Evolutionary conservation across 92 coral and sea anemone genomes (phyloP).

Genomic region (Pocillopora meandrina): DNA sequence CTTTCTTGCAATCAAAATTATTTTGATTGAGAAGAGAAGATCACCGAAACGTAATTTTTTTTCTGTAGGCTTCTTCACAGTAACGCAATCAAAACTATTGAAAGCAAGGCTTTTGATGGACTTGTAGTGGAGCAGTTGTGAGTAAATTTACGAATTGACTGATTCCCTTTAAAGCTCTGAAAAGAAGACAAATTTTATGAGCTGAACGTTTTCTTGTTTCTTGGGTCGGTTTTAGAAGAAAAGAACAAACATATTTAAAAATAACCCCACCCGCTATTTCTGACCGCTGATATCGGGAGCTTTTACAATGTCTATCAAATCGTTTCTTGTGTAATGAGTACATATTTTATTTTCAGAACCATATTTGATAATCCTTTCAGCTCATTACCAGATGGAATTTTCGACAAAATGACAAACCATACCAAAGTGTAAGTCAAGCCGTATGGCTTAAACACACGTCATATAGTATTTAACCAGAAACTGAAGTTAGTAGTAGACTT

Average conservation of each 20-base stretch:
- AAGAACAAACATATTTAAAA: too few species aligned
- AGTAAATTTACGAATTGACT: neutral
- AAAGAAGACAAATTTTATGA: too few species aligned
- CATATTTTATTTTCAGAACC: neutral
- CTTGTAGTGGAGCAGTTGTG: conserved; percentile 1
- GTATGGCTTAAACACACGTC: too few species aligned
- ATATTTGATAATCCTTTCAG: conserved; percentile 2
- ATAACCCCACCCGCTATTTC: too few species aligned
- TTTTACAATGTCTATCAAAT: too few species aligned
- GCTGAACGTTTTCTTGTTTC: too few species aligned
- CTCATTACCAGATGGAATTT: neutral
- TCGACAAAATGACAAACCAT: neutral
- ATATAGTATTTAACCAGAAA: too few species aligned
- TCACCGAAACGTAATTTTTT: neutral
- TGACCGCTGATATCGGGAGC: too few species aligned
- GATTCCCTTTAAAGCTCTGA: neutral
- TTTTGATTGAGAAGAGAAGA: too few species aligned
- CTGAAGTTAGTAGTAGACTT: too few species aligned
- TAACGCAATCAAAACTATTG: conserved; percentile 4
- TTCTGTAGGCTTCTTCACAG: conserved; percentile 8
- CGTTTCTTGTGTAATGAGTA: neutral
- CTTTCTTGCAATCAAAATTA: too few species aligned
- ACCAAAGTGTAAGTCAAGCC: neutral
- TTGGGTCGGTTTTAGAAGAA: too few species aligned
- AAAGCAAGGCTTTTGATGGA: neutral